A percentile compares a stretch with the other conserved stretches of the same genome.
Evolutionary conservation across 37 sponge, comb jelly and placozoan genomes (phyloP).

Genomic region (Diacarnus erythraeanus): DNA sequence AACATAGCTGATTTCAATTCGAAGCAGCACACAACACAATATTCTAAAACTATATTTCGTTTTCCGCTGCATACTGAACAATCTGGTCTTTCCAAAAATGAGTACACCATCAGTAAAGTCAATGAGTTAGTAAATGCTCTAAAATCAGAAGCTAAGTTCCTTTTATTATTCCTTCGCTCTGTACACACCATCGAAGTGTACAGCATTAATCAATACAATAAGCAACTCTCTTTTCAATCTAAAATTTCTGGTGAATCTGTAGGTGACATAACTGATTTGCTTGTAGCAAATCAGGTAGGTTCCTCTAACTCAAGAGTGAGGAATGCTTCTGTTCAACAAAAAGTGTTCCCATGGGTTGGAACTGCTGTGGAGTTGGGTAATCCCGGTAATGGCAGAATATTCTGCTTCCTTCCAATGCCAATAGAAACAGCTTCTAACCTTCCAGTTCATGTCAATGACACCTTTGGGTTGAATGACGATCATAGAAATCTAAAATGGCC

Average conservation of each 20-base stretch:
- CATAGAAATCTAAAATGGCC: constrained; percentile 55
- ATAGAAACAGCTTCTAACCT: constrained; percentile 27
- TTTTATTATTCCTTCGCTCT: constrained; percentile 65
- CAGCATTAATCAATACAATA: constrained; percentile 4
- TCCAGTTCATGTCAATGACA: constrained; percentile 73
- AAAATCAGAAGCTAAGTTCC: constrained; percentile 35
- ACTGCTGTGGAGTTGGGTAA: constrained; percentile 18
- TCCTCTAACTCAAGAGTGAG: not conserved
- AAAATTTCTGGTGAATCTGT: not conserved
- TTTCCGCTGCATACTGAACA: constrained; percentile 66
- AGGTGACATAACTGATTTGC: not conserved
- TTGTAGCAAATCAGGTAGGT: constrained; percentile 32
- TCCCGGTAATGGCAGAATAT: constrained; percentile 31
- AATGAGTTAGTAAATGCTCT: too few relatives aligned
- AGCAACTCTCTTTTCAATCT: not conserved
- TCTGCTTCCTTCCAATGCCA: constrained; percentile 71
- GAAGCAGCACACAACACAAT: too few relatives aligned
- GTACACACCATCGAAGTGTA: too few relatives aligned
- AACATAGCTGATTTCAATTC: too few relatives aligned
- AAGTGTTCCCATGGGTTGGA: constrained; percentile 35
- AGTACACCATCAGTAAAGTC: too few relatives aligned
- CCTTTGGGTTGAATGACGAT: constrained; percentile 52
- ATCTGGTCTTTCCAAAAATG: constrained; percentile 40
- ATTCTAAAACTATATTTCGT: too few relatives aligned
- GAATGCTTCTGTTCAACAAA: constrained; percentile 7